Evolutionary conservation across 2,888 invertebrate species (phyloP).

Genomic region (Gerris lacustris): DNA sequence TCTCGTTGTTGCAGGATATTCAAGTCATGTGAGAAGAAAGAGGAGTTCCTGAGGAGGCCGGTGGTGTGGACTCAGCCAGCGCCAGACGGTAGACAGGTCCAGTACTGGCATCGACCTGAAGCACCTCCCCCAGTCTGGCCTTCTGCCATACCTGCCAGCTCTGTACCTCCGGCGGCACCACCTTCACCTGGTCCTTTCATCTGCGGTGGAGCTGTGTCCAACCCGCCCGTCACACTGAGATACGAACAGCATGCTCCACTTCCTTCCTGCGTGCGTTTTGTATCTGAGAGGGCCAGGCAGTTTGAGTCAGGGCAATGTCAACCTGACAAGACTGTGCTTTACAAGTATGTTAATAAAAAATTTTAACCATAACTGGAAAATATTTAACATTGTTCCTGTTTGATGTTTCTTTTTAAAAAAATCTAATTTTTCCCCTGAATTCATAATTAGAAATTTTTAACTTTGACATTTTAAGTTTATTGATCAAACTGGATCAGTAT

Average conservation of each 20-base stretch:
- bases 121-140: conserved; percentile 56
- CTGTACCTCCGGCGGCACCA: conserved; percentile 20
- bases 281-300: conserved; percentile 59
- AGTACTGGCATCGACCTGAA: conserved; percentile 41
- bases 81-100: conserved; percentile 30
- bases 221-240: conserved; percentile 17
- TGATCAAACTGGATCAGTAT: no score
- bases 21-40: conserved; percentile 78
- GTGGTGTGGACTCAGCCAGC: conserved; percentile 43
- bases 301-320: conserved; percentile 52
- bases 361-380: no score
- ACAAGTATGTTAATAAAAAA: conserved; percentile 21
- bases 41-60: conserved; percentile 70
- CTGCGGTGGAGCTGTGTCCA: conserved; percentile 27
- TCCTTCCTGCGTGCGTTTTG: conserved; percentile 43
- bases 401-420: no score
- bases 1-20: conserved; percentile 38
- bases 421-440: no score
- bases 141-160: conserved; percentile 26
- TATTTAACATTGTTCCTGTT: no score
- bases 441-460: no score
- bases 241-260: conserved; percentile 21
- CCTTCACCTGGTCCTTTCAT: conserved; percentile 20
- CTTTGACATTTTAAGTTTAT: no score
- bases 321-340: conserved; percentile 50